These are phyloP conservation scores for Cephonodes hylas DNA, from an alignment of 2,888 invertebrate genomes.

Conservation along the genomic window DNA sequence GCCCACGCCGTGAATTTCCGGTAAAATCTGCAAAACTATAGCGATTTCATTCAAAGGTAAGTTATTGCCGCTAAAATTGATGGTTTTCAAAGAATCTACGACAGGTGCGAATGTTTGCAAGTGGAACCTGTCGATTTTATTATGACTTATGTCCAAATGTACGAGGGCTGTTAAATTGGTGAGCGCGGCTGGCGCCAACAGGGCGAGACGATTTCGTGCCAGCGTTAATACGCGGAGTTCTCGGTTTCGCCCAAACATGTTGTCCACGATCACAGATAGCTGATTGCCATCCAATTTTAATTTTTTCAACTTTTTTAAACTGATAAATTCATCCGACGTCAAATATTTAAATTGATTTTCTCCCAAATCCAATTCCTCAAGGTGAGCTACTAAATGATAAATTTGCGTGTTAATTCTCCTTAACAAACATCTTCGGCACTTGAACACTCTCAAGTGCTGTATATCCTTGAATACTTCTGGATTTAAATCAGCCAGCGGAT, in stretches of 20 bases:
- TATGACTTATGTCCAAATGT: conserved; percentile 88
- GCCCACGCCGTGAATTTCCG: conserved; percentile 80
- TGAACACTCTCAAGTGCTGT: conserved; percentile 85
- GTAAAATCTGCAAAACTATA: conserved; percentile 79
- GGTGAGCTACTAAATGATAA: conserved; percentile 87
- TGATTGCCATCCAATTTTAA: conserved; percentile 88
- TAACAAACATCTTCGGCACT: conserved; percentile 87
- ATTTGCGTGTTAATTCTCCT: conserved; percentile 89
- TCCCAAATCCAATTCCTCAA: conserved; percentile 88
- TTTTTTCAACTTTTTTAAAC: conserved; percentile 83
- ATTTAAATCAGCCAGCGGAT: conserved; percentile 86
- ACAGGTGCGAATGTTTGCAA: conserved; percentile 81
- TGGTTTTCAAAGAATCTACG: conserved; percentile 82
- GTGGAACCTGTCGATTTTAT: conserved; percentile 86
- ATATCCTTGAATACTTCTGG: conserved; percentile 90
- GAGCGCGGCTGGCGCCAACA: conserved; percentile 88
- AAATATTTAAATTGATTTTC: conserved; percentile 89
- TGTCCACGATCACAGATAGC: conserved; percentile 87
- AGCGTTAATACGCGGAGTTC: conserved; percentile 81
- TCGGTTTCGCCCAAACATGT: conserved; percentile 83
- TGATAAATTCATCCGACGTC: conserved; percentile 86
- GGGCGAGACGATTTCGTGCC: conserved; percentile 87
- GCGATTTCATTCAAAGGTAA: conserved; percentile 80
- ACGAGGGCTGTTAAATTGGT: conserved; percentile 85
- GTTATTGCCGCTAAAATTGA: conserved; percentile 87